Base-by-base conservation (phyloP, 2,888 invertebrate genomes). In the Buathra laborator region DNA sequence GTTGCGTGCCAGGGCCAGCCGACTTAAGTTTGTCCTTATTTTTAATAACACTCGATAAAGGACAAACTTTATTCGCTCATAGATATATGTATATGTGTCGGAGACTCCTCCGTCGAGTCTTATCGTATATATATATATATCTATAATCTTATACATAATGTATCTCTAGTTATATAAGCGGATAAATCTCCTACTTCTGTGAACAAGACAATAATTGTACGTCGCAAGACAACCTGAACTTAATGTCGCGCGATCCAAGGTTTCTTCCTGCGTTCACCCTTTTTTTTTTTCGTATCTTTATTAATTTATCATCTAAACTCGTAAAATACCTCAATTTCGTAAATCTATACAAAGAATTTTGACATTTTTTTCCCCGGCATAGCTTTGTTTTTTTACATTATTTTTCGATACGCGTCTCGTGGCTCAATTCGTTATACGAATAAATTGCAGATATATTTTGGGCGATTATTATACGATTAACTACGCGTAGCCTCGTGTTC, bases 121-220 rank as follows among this genome's bases (percentile, higher is more conserved):
- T 59, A 53, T 62, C 29, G 37, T 46, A 74, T 64, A 24, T 66
- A 81, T 81, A 83, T 75, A 67, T 64, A 66, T 71, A 83, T 70
- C 77, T 75, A 62, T 76, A 77, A 37, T 64, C 16, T 70, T 78
- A 62, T 67, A 78, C 70, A 84, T 84, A 84, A 87, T 81, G 85
- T 84, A 79, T 86, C 83, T 81, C 77, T 87, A 62, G 32, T 32
- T 32, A 85, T 32, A 78, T 92, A 92, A 91, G 89, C 86, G 90
- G 89, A 91, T 87, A 83, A 90, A 90, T 86, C 88, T 90, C 91
- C 90, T 90, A 90, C 91, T 90, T 90, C 90, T 91, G 92, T 91
- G 90, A 89, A 86, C 86, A 89, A 87, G 92, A 92, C 92, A 92
- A 92, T 92, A 92, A 92, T 90, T 84, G 88, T 86, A 81, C 83